A percentile compares a stretch with the other conserved stretches of the same genome.
These are phyloP conservation scores for Neoscelio sp. DNA, from an alignment of 2,888 invertebrate genomes.

Conservation along the genomic window DNA sequence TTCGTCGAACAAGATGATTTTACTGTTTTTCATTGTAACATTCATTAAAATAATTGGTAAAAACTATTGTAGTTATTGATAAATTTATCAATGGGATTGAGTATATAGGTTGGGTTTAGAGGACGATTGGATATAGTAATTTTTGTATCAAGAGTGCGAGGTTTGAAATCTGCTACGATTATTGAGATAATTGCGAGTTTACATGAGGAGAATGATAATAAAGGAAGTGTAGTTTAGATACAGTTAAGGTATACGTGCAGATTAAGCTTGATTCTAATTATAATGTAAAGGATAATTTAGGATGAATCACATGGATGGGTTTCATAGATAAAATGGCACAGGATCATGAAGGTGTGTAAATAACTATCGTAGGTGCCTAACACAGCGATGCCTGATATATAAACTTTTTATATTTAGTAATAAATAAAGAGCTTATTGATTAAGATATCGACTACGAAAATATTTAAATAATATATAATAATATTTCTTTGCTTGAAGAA, in stretches of 20 bases:
- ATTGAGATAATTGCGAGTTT: slow-evolving; percentile 22
- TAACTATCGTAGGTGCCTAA: no score
- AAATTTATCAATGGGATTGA: slow-evolving; percentile 1
- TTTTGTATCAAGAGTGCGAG: no score
- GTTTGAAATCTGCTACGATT: slow-evolving; percentile 14
- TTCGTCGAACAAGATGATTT: slow-evolving; percentile 26
- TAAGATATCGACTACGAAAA: no score
- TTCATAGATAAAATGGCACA: slow-evolving; percentile 23
- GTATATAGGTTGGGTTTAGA: not conserved
- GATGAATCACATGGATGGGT: slow-evolving; percentile 26
- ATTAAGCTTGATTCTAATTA: slow-evolving; percentile 45
- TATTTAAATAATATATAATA: no score
- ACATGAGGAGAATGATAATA: not conserved
- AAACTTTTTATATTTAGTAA: no score
- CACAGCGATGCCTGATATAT: no score
- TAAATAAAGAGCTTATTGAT: no score
- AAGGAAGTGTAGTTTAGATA: slow-evolving; percentile 31
- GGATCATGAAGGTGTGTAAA: no score
- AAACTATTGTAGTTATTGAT: not conserved
- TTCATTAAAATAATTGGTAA: slow-evolving; percentile 23
- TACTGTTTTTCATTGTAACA: slow-evolving; percentile 4
- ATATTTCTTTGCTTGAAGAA: no score
- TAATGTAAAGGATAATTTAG: slow-evolving; percentile 31
- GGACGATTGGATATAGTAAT: no score
- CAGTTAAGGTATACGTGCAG: slow-evolving; percentile 22